A percentile compares a stretch with the other conserved stretches of the same genome.
phyloP scores from a whole-genome alignment of 2,113 vertebrate genomes.

The Pollachius pollachius region DNA sequence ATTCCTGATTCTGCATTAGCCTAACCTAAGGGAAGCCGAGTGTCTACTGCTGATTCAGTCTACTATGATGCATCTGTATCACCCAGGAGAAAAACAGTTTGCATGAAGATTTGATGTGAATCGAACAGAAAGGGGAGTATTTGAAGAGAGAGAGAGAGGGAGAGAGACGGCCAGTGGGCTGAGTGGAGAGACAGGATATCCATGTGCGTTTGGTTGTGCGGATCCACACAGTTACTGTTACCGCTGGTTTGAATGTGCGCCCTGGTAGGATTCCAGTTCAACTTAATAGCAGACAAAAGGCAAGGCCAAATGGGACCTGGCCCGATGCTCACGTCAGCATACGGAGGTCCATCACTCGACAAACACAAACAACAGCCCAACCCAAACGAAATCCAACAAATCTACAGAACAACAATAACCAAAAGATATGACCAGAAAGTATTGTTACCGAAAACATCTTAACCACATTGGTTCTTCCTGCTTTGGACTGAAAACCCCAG shows the following conservation, averaged over 20 bases:
- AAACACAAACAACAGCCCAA: too few relatives aligned
- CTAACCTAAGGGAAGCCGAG: too few relatives aligned
- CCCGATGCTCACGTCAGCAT: slow-evolving; percentile 19
- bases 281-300: slow-evolving; percentile 13
- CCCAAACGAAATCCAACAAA: slow-evolving; percentile 18
- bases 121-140: too few relatives aligned
- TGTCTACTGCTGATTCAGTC: too few relatives aligned
- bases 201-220: background rate
- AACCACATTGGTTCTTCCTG: slow-evolving; percentile 39
- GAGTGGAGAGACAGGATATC: background rate
- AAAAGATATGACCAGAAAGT: too few relatives aligned
- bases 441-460: slow-evolving; percentile 15
- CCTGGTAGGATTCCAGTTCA: slow-evolving; percentile 10
- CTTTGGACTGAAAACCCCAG: slow-evolving; percentile 30
- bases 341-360: slow-evolving; percentile 18
- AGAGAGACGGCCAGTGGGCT: background rate
- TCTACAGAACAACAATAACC: slow-evolving; percentile 16
- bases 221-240: background rate
- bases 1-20: too few relatives aligned
- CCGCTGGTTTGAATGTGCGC: slow-evolving; percentile 17
- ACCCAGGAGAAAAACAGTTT: too few relatives aligned
- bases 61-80: too few relatives aligned
- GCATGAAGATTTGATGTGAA: too few relatives aligned
- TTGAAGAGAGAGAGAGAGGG: background rate
- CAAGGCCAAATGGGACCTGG: background rate